Conservation (phyloP, 2,113 vertebrate genomes). For the Poecilia latipinna region DNA sequence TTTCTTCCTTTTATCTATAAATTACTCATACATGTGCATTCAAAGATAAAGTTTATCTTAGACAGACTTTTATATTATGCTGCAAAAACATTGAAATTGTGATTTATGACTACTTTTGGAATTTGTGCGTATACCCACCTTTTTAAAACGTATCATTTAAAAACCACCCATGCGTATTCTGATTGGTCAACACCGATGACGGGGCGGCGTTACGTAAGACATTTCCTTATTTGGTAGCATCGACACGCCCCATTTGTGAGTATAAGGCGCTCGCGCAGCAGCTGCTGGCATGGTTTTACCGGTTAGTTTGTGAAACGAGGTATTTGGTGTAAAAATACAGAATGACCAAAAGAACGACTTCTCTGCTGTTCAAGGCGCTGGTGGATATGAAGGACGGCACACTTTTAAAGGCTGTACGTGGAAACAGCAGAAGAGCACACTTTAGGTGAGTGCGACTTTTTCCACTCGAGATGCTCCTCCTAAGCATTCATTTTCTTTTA, state of each 20-base stretch:
- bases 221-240: not conserved
- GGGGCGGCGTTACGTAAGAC: slow-evolving; percentile 5
- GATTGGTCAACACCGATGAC: slow-evolving; percentile 25
- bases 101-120: not conserved
- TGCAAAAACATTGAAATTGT: not conserved
- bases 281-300: rapidly evolving
- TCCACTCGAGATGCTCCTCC: not conserved
- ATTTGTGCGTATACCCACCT: not conserved
- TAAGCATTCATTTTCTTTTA: no score
- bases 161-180: not conserved
- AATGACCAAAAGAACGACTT: slow-evolving; percentile 55
- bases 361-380: slow-evolving; percentile 49
- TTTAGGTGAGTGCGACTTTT: slow-evolving; percentile 61
- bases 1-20: not conserved
- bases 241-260: not conserved
- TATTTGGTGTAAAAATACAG: not conserved
- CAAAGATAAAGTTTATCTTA: not conserved
- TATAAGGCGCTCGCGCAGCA: not conserved
- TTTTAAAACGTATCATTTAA: not conserved
- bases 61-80: not conserved
- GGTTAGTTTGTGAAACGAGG: not conserved
- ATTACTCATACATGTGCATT: not conserved
- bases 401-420: slow-evolving; percentile 21
- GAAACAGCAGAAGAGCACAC: slow-evolving; percentile 30
- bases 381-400: slow-evolving; percentile 50